These are phyloP conservation scores for Cephus spinipes DNA, from an alignment of 2,888 invertebrate species.

Conservation along the genomic window DNA sequence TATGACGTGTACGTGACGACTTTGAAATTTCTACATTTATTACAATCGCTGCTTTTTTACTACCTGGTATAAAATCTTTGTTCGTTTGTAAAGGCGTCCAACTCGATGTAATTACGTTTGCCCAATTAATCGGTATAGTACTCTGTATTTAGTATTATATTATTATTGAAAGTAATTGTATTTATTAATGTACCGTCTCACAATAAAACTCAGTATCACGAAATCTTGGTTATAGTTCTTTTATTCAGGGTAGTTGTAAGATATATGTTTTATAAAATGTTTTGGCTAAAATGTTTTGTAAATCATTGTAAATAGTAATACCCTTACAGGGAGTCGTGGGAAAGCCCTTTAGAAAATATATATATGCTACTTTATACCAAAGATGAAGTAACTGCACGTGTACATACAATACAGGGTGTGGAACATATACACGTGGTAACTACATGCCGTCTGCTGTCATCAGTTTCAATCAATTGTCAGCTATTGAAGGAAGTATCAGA, in stretches of 20 bases:
- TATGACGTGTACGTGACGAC: not conserved
- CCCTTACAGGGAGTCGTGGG: not conserved
- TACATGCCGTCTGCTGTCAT: not conserved
- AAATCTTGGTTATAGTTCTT: not conserved
- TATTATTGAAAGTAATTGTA: not conserved
- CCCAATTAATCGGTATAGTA: not conserved
- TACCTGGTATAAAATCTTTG: not conserved
- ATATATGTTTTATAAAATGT: not conserved
- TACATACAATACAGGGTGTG: not conserved
- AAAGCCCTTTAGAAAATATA: not conserved
- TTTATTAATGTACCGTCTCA: not conserved
- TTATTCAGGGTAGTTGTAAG: not conserved
- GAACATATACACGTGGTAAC: not conserved
- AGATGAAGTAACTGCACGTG: not conserved
- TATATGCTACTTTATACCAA: not conserved
- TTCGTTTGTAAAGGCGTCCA: not conserved
- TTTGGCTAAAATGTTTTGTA: not conserved
- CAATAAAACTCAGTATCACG: not conserved
- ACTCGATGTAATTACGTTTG: not conserved
- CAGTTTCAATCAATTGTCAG: not conserved
- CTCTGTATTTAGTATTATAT: not conserved
- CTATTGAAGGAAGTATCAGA: not conserved
- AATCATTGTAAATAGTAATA: not conserved
- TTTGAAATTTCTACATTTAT: not conserved
- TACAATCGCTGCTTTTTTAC: not conserved